These are phyloP conservation scores for Nemapogon koenigi DNA, from an alignment of 2,888 invertebrate species.

Conservation along the genomic window DNA sequence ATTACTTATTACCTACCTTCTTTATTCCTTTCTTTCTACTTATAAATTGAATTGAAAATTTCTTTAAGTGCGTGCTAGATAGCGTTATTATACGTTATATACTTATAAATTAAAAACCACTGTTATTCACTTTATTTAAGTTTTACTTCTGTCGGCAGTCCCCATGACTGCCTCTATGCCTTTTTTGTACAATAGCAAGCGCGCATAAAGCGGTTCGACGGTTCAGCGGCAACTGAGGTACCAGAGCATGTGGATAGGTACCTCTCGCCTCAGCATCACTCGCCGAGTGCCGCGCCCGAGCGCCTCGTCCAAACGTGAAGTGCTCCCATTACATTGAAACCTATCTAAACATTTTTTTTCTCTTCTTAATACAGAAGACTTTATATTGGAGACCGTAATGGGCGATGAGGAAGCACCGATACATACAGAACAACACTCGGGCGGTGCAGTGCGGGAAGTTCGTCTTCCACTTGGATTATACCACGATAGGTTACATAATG, in stretches of 20 bases:
- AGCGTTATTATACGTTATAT: too few relatives aligned
- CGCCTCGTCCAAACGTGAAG: not conserved
- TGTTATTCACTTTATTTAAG: too few relatives aligned
- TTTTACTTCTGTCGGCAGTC: too few relatives aligned
- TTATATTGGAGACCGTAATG: slow-evolving; percentile 72
- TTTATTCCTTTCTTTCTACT: too few relatives aligned
- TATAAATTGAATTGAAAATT: too few relatives aligned
- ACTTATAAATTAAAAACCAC: too few relatives aligned
- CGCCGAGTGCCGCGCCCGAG: not conserved
- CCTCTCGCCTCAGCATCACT: not conserved
- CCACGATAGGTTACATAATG: slow-evolving; percentile 73
- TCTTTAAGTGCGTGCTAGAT: too few relatives aligned
- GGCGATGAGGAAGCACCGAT: slow-evolving; percentile 49
- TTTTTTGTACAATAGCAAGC: too few relatives aligned
- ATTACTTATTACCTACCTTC: too few relatives aligned
- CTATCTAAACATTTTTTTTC: too few relatives aligned
- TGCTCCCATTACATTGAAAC: too few relatives aligned
- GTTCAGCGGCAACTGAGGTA: not conserved
- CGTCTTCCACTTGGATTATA: slow-evolving; percentile 65
- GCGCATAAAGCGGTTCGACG: not conserved
- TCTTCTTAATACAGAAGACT: slow-evolving; percentile 75
- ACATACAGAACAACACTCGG: slow-evolving; percentile 35
- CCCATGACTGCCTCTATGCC: too few relatives aligned
- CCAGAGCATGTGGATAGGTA: not conserved
- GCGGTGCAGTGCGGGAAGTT: slow-evolving; percentile 51